Evolutionary conservation across 2,888 invertebrate species (phyloP).

Genomic region (Papilio gigon): DNA sequence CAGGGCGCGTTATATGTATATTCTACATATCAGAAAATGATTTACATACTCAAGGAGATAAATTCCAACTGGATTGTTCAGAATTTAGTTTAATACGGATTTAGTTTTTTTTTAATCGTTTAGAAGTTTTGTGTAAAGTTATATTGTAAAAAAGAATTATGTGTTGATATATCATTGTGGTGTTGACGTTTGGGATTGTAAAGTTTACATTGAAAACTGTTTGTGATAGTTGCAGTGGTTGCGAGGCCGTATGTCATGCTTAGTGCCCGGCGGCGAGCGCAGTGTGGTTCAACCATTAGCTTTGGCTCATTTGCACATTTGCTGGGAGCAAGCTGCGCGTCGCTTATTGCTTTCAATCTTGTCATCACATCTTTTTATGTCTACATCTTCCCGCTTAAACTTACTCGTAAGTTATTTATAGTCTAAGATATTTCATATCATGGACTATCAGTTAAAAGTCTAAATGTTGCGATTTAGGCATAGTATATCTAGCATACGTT

Average conservation of each 20-base stretch:
- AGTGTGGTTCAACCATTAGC: slow-evolving; percentile 23
- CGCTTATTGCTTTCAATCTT: background rate
- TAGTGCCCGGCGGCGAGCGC: slow-evolving; percentile 14
- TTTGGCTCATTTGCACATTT: slow-evolving; percentile 17
- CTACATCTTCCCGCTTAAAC: no score
- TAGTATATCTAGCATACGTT: background rate
- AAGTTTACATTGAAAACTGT: slow-evolving; percentile 20
- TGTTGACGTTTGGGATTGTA: slow-evolving; percentile 14
- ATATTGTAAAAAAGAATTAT: background rate
- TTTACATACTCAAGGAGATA: no score
- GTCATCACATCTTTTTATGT: background rate
- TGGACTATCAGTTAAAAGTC: background rate
- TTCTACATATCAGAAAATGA: no score
- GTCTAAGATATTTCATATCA: background rate
- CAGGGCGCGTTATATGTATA: background rate
- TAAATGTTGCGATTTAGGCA: background rate
- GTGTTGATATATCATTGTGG: slow-evolving; percentile 12
- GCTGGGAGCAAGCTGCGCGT: background rate
- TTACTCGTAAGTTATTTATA: no score
- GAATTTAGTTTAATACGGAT: no score
- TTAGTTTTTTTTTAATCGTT: no score
- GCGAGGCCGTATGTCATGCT: slow-evolving; percentile 33
- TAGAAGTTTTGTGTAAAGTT: background rate
- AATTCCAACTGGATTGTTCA: no score
- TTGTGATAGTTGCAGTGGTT: slow-evolving; percentile 20